phyloP scores from a whole-genome alignment of 2,113 vertebrate genomes.

The Myocastor coypus region DNA sequence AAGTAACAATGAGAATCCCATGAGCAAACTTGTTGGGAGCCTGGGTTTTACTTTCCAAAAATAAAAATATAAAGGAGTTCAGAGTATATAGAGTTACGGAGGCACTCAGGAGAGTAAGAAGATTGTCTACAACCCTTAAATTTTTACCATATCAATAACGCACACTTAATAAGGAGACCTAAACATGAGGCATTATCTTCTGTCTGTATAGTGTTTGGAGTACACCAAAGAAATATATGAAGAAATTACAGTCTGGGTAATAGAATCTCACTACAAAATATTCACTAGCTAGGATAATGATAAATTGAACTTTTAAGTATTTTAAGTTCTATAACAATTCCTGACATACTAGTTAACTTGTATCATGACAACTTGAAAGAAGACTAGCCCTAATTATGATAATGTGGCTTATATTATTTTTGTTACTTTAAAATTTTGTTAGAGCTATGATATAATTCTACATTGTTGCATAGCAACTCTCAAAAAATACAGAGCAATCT shows the following conservation, averaged over 20 bases:
- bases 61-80: constrained; percentile 14
- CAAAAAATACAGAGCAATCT: constrained; percentile 85
- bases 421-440: constrained; percentile 75
- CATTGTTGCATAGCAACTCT: constrained; percentile 87
- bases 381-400: not conserved
- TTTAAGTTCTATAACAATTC: constrained; percentile 70
- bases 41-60: constrained; percentile 71
- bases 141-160: constrained; percentile 68
- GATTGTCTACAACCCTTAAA: constrained; percentile 63
- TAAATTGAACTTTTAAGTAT: constrained; percentile 36
- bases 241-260: constrained; percentile 31
- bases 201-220: constrained; percentile 32
- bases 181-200: constrained; percentile 69
- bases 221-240: not conserved
- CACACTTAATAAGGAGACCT: constrained; percentile 71
- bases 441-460: constrained; percentile 63
- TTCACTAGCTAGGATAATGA: constrained; percentile 63
- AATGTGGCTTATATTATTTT: constrained; percentile 50
- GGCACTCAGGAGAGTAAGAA: constrained; percentile 47
- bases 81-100: not conserved
- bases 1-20: constrained; percentile 54
- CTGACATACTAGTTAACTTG: constrained; percentile 50
- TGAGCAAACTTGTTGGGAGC: constrained; percentile 75
- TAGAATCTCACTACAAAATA: constrained; percentile 45
- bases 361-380: not conserved